Base-by-base conservation (phyloP, 1,140 invertebrate genomes). In the Drosophila varians region DNA sequence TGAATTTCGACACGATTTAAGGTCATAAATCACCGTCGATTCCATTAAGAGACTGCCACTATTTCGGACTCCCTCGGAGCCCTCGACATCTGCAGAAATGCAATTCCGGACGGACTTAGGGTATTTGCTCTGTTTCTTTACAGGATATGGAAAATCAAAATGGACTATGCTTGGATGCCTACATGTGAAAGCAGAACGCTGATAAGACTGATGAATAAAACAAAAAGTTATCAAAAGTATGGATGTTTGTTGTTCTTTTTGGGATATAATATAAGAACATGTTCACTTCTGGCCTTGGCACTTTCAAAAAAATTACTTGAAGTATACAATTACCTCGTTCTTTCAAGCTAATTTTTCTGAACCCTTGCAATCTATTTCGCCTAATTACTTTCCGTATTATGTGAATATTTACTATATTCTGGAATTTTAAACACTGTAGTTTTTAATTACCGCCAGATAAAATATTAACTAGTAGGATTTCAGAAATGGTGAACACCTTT, bases 31-130 rank as follows among this genome's bases (percentile, higher is more conserved):
- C 12, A 18, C 16, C 43, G 51, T 52, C 28, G 40, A 60, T 42
- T 66, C 8, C 58, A 66, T 25, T 43, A 14, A 31, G 19, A 12
- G 64, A 68, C 64, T 53, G 64, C 61, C 61, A 53, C 47, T 31
- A 31, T 53, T 68, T 68, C 61, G 40, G 46, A 38, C 60, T 66
- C 38, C 16, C 9, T 12, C 18, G n/a, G 16, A 31, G 46, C 3
- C 23, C 38, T 12, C 46, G 26, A 23, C 25, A 31, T 14, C 8
- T 14, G 7, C 12, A 11, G 21, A 12, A 11, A 9, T 23, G 36
- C 60, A 52, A 66, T 26, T 28, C 58, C 21, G 62, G 61, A 68
- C 61, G 26, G 64, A 53, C 38, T 14, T 68, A 68, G 64, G 64
- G 28, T 52, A 11, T 53, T 68, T 66, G 26, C 21, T 55, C 40